Conservation (phyloP, 2,888 invertebrate genomes). For the Oeneis ivallda region DNA sequence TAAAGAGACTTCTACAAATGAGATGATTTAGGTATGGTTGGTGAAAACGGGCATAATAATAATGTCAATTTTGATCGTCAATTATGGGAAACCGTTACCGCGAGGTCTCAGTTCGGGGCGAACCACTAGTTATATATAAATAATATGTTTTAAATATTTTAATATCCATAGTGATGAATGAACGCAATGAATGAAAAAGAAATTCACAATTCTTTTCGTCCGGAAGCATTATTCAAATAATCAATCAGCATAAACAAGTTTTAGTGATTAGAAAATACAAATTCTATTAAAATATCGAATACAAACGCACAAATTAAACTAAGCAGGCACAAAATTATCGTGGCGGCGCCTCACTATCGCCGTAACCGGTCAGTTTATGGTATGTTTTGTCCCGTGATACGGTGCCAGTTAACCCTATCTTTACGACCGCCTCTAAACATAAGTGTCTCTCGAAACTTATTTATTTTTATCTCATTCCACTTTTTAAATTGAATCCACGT, state of each 20-base stretch:
- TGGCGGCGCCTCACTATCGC: slow-evolving; percentile 57
- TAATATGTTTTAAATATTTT: too few species aligned
- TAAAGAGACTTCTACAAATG: too few species aligned
- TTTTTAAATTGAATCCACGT: slow-evolving; percentile 79
- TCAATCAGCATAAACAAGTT: slow-evolving; percentile 22
- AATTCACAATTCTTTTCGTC: slow-evolving; percentile 2
- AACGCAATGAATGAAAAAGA: slow-evolving; percentile 10
- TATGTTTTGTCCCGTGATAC: slow-evolving; percentile 78
- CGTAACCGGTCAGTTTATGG: slow-evolving; percentile 75
- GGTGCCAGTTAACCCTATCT: slow-evolving; percentile 80
- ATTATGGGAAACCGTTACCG: too few species aligned
- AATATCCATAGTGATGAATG: slow-evolving; percentile 6
- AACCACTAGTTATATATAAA: too few species aligned
- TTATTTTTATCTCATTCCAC: slow-evolving; percentile 81
- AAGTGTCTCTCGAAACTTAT: slow-evolving; percentile 80
- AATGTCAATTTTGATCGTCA: too few species aligned
- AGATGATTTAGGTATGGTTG: too few species aligned
- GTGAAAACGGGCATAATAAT: too few species aligned
- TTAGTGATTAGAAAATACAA: slow-evolving; percentile 26
- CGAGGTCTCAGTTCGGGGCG: too few species aligned
- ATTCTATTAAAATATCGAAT: slow-evolving; percentile 31
- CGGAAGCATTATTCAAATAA: slow-evolving; percentile 26
- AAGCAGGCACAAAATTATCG: slow-evolving; percentile 41
- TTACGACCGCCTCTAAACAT: slow-evolving; percentile 80
- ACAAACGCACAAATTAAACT: slow-evolving; percentile 35